Percentiles rank a stretch among this genome's conserved stretches.
These are phyloP conservation scores for Phaetusa simplex DNA, from an alignment of 2,113 vertebrate species.

Conservation along the genomic window DNA sequence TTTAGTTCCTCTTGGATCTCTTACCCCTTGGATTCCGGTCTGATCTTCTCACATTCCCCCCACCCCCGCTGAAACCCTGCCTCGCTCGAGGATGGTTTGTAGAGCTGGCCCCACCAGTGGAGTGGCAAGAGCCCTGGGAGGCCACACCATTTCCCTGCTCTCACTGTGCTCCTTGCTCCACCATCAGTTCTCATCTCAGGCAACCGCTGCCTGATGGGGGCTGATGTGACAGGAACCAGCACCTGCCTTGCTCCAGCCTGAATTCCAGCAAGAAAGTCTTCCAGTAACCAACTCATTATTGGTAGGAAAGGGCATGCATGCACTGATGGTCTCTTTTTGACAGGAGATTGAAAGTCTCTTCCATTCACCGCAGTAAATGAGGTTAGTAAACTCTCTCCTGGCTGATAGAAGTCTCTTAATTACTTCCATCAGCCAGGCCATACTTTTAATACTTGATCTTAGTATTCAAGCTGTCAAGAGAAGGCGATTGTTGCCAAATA, in stretches of 20 bases:
- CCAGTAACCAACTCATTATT: neutral
- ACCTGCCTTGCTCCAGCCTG: neutral
- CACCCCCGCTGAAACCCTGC: neutral
- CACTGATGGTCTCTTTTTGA: neutral
- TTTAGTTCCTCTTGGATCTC: neutral
- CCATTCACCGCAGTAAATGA: neutral
- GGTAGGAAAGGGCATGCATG: neutral
- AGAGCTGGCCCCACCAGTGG: accelerated
- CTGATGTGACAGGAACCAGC: neutral
- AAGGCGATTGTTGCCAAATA: neutral
- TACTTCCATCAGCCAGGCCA: slow-evolving; percentile 44
- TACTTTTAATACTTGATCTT: slow-evolving; percentile 51
- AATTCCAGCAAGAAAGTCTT: neutral
- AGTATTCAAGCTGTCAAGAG: slow-evolving; percentile 44
- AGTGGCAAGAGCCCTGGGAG: neutral
- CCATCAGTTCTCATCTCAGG: neutral
- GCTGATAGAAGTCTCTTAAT: slow-evolving; percentile 52
- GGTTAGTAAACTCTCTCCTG: slow-evolving; percentile 40
- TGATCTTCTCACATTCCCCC: neutral
- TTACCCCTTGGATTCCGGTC: neutral
- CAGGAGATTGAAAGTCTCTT: slow-evolving; percentile 14
- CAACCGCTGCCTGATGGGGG: neutral
- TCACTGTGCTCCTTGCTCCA: neutral
- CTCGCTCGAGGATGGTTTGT: accelerated
- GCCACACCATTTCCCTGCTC: neutral